A percentile compares a stretch with the other conserved stretches of the same genome.
Evolutionary conservation across 53 echinoderm and acorn worm species (phyloP).

Genomic region (Astropecten irregularis): DNA sequence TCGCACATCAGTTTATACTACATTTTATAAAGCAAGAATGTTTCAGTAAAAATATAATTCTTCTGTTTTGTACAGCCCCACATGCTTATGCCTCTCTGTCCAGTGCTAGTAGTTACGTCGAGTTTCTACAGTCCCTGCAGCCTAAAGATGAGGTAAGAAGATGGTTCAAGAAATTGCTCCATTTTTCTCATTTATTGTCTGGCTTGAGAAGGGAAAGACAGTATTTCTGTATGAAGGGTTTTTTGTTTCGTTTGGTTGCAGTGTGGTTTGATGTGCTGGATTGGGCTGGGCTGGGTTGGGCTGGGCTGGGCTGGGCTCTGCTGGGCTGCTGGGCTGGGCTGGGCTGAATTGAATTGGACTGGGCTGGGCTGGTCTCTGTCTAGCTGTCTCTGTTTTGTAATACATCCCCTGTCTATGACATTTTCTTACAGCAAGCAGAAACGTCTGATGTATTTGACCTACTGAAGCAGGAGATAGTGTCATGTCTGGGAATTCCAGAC

Average conservation of each 20-base stretch:
- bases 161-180: neutral
- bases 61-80: constrained; percentile 26
- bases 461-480: constrained; percentile 18
- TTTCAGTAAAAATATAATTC: no score
- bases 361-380: no score
- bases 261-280: no score
- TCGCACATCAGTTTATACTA: no score
- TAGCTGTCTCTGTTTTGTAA: no score
- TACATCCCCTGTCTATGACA: no score
- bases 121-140: constrained; percentile 21
- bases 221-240: neutral
- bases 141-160: neutral
- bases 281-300: no score
- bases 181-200: neutral
- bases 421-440: neutral
- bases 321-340: no score
- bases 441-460: neutral
- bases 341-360: no score
- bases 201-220: neutral
- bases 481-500: constrained; percentile 3
- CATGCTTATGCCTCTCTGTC: constrained; percentile 26
- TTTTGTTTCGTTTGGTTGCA: no score
- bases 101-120: constrained; percentile 9
- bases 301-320: no score
- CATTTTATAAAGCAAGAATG: no score